phyloP scores from a whole-genome alignment of 2,797 vertebrate species.

The Phylloscopus collybita region DNA sequence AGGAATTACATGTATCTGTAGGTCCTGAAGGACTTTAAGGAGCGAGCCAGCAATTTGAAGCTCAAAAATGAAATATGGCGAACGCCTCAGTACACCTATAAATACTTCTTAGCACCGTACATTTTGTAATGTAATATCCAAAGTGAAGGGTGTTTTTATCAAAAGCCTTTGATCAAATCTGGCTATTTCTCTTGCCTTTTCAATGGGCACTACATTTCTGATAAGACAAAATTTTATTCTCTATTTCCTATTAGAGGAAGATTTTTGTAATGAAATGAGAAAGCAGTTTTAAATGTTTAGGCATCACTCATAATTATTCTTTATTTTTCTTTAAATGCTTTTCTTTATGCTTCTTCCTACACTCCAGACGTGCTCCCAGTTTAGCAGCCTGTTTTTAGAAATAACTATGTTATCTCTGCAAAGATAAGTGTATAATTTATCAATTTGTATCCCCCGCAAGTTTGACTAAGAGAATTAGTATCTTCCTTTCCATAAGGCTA shows the following conservation, averaged over 20 bases:
- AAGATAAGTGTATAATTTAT: not conserved
- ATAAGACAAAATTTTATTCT: not conserved
- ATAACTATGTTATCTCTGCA: not conserved
- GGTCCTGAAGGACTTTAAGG: not conserved
- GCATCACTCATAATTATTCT: constrained; percentile 8
- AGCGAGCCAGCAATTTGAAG: not conserved
- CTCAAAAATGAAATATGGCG: not conserved
- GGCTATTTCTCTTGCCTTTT: not conserved
- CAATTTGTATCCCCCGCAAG: not conserved
- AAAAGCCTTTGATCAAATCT: constrained; percentile 19
- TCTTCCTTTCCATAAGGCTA: not conserved
- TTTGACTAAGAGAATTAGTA: not conserved
- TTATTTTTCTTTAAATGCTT: constrained; percentile 9
- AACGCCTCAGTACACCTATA: constrained; percentile 3
- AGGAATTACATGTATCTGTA: not conserved
- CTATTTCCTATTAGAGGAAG: not conserved
- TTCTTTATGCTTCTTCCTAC: constrained; percentile 7
- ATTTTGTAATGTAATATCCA: constrained; percentile 13
- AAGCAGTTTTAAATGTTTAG: constrained; percentile 4
- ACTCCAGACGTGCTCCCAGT: not conserved
- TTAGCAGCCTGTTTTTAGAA: constrained; percentile 11
- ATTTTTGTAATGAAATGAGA: not conserved
- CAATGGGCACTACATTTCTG: not conserved
- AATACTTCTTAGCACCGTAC: constrained; percentile 30
- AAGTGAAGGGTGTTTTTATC: constrained; percentile 12